Base-by-base conservation (phyloP, 2,797 vertebrate species). In the Phoeniculus purpureus region DNA sequence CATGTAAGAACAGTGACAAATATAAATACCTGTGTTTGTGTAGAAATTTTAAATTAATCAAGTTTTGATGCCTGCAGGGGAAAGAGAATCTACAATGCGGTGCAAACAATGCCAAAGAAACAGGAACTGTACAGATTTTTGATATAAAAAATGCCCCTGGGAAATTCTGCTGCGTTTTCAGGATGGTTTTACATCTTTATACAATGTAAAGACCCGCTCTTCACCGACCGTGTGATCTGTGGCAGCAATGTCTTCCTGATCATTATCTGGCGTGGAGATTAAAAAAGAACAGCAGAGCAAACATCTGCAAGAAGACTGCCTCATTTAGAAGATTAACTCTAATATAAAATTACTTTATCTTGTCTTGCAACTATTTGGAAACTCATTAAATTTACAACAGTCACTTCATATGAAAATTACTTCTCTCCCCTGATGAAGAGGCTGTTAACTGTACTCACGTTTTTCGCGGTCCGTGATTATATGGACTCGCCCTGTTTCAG, bases 341-440 rank as follows among this genome's bases (percentile, higher is more conserved):
- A 83, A 76, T 83, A 89, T 71, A 87, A 95, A 96, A 96, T 91
- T 71, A 68, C 50, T 93, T 89, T 88, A 56, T 85, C 77, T 94
- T 88, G 31, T 92, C 73, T 85, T 90, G 78, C 65, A 94, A 93
- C 37, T 92, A 68, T 94, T 95, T 93, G 43, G 79, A 92, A 92
- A 95, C 76, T 95, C 76, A 94, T 94, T 96, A 97, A 76, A 91
- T 93, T 96, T 94, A 88, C 77, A 95, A 76, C 71, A 94, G 66
- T 74, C 75, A 91, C 91, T 94, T 94, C 74, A 85, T 43, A 92
- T 31, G 70, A 71, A 96, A 94, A 95, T 96, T 94, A 51, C 43
- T 94, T 94, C 56, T 85, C 6, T 88, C 11, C 34, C 34, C 51
- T 82, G 58, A 93, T 90, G 58, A 93, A 91, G 68, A 94, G 47